A percentile compares a stretch with the other conserved stretches of the same genome.
These are phyloP conservation scores for Drosophila borealis DNA, from an alignment of 2,888 invertebrate species.

Conservation along the genomic window DNA sequence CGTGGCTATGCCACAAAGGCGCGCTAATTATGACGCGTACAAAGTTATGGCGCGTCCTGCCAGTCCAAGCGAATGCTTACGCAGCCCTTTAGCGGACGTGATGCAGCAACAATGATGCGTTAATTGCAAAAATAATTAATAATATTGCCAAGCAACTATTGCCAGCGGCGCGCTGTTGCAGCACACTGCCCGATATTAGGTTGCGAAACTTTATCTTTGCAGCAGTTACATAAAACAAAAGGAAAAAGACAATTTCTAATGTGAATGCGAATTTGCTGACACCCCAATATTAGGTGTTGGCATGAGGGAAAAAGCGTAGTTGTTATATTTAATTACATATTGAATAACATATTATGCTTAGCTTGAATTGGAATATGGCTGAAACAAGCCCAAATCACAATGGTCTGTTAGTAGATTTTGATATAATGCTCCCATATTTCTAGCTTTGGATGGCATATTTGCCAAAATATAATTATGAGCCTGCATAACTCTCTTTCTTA, in stretches of 20 bases:
- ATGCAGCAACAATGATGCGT: conserved; percentile 73
- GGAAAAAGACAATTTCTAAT: background rate
- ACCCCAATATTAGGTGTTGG: background rate
- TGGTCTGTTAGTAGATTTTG: too few species aligned
- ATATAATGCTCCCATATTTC: too few species aligned
- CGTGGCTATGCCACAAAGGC: conserved; percentile 51
- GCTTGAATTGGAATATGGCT: too few species aligned
- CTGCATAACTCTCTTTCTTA: too few species aligned
- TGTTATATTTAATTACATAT: background rate
- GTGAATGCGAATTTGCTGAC: conserved; percentile 1
- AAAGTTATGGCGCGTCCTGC: conserved; percentile 44
- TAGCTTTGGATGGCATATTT: too few species aligned
- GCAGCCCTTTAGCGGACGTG: conserved; percentile 62
- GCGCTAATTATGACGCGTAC: conserved; percentile 72
- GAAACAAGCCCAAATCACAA: too few species aligned
- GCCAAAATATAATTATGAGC: too few species aligned
- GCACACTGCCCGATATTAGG: conserved; percentile 5
- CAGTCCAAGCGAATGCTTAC: conserved; percentile 47
- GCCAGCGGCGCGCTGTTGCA: conserved; percentile 15
- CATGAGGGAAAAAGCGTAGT: background rate
- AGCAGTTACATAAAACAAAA: conserved; percentile 4
- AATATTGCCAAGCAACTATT: conserved; percentile 48
- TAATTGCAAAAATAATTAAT: conserved; percentile 80
- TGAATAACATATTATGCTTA: background rate
- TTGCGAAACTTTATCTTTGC: conserved; percentile 9